phyloP scores from a whole-genome alignment of 2,113 vertebrate species.

The Oriolus oriolus region DNA sequence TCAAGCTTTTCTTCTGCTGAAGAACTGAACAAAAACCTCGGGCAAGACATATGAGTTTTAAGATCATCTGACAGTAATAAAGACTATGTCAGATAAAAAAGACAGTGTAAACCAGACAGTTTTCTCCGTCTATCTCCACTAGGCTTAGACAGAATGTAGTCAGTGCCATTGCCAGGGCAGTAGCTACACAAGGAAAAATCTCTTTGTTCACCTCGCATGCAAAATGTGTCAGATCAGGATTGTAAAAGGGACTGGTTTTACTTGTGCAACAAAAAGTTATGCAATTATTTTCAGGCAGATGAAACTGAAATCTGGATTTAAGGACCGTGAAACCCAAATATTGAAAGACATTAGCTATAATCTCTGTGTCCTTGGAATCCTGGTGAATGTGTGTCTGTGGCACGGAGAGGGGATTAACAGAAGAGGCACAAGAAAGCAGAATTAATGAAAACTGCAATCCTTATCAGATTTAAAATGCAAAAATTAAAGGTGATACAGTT shows the following conservation, averaged over 20 bases:
- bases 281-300: background rate
- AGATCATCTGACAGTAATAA: background rate
- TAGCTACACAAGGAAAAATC: background rate
- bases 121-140: background rate
- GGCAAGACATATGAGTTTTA: background rate
- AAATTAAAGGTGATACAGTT: background rate
- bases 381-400: background rate
- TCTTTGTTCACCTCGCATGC: background rate
- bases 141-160: background rate
- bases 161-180: background rate
- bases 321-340: background rate
- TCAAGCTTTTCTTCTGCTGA: background rate
- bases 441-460: background rate
- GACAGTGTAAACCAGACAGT: background rate
- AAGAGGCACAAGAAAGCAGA: background rate
- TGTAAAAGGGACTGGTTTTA: background rate
- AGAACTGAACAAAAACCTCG: background rate
- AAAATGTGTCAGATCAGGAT: background rate
- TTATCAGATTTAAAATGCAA: background rate
- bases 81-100: background rate
- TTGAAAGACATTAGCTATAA: background rate
- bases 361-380: background rate
- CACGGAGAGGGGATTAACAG: background rate
- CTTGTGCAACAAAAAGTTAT: background rate
- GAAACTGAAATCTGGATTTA: background rate